phyloP scores from a whole-genome alignment of 2,113 vertebrate genomes.

The Chinchilla lanigera region DNA sequence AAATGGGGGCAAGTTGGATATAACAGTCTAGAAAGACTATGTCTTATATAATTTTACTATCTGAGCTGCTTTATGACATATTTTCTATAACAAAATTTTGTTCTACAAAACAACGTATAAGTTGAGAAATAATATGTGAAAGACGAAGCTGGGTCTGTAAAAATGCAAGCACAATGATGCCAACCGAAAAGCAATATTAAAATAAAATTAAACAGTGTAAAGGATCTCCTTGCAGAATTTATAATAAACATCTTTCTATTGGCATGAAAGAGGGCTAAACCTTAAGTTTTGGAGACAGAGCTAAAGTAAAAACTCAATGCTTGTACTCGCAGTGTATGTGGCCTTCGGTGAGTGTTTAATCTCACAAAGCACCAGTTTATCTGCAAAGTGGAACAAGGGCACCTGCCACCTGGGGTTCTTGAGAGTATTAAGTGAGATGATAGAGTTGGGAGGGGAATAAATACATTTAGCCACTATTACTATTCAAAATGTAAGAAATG shows the following conservation, averaged over 20 bases:
- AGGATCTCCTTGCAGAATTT: neutral
- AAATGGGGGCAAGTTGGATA: neutral
- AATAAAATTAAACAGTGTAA: neutral
- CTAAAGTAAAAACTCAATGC: neutral
- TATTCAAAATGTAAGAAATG: neutral
- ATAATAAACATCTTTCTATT: neutral
- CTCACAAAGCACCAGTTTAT: neutral
- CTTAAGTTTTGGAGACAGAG: neutral
- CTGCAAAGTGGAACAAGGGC: neutral
- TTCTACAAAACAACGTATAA: neutral
- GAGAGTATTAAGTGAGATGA: neutral
- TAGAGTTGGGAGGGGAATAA: neutral
- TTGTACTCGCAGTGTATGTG: neutral
- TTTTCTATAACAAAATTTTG: conserved; percentile 44
- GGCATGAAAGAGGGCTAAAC: too few relatives aligned
- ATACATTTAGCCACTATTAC: neutral
- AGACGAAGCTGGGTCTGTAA: neutral
- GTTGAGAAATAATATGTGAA: neutral
- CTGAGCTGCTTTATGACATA: neutral
- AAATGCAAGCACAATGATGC: neutral
- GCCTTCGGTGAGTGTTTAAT: neutral
- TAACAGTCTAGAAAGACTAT: neutral
- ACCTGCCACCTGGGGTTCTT: neutral
- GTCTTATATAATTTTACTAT: conserved; percentile 9
- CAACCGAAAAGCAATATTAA: conserved; percentile 2